phyloP scores from a whole-genome alignment of 2,888 invertebrate genomes.

The Eurois occulta region DNA sequence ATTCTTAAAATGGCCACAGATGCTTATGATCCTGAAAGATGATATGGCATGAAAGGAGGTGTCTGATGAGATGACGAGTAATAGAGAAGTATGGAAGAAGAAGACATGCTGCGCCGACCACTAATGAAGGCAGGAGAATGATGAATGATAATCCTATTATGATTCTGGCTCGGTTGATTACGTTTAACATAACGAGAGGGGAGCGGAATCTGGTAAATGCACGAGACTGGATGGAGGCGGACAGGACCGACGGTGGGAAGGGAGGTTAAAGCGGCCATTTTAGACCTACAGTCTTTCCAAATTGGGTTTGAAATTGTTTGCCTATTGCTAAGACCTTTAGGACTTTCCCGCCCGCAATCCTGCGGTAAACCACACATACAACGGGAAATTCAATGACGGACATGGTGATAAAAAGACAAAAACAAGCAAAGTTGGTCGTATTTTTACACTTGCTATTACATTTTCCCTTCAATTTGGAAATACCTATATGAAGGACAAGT shows the following conservation, averaged over 20 bases:
- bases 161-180: constrained; percentile 30
- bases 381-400: neutral
- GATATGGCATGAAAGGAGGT: no score
- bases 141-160: no score
- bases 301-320: neutral
- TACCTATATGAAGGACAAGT: no score
- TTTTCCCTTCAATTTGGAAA: constrained; percentile 3
- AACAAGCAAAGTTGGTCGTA: neutral
- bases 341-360: neutral
- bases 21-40: no score
- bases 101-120: no score
- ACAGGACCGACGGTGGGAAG: constrained; percentile 19
- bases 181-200: constrained; percentile 16
- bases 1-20: no score
- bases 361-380: neutral
- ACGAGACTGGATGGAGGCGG: constrained; percentile 55
- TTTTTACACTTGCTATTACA: neutral
- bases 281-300: neutral
- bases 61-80: no score
- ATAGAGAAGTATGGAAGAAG: no score
- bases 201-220: constrained; percentile 53
- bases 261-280: neutral
- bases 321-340: neutral
- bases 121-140: no score
- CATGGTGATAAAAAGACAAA: neutral